Percentiles rank a stretch among this genome's conserved stretches.
Conservation (phyloP, 2,888 invertebrate species). For the Pseudolycoriella hygida region DNA sequence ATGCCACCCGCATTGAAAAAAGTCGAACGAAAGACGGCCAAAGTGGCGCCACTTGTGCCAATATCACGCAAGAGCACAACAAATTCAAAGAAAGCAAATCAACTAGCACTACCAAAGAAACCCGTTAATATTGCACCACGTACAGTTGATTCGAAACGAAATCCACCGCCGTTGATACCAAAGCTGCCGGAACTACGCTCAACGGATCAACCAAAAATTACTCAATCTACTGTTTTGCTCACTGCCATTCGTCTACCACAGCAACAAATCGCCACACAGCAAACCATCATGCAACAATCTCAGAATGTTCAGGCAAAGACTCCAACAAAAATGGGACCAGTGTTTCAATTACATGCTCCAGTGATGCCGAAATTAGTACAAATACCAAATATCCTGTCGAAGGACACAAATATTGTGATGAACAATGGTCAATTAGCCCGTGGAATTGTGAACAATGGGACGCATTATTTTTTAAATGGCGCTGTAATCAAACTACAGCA, state of each 20-base stretch:
- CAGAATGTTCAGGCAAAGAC: constrained; percentile 22
- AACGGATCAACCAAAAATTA: constrained; percentile 16
- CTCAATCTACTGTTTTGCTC: constrained; percentile 31
- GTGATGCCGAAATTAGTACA: constrained; percentile 43
- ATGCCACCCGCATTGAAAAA: constrained; percentile 27
- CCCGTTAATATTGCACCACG: constrained; percentile 29
- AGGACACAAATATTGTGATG: constrained; percentile 30
- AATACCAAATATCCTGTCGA: constrained; percentile 40
- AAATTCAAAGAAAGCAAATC: constrained; percentile 7
- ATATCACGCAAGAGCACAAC: constrained; percentile 26
- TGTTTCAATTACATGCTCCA: constrained; percentile 15
- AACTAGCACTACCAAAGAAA: constrained; percentile 20
- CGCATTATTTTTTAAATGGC: constrained; percentile 13
- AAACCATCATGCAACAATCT: constrained; percentile 16
- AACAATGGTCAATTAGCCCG: constrained; percentile 5
- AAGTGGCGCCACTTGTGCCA: constrained; percentile 28
- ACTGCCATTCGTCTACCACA: constrained; percentile 37
- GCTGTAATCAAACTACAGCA: constrained; percentile 26
- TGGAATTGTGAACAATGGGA: constrained; percentile 12
- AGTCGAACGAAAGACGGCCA: constrained; percentile 27
- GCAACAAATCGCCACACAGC: constrained; percentile 20
- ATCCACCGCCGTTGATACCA: constrained; percentile 5
- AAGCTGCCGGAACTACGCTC: constrained; percentile 5
- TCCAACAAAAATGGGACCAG: constrained; percentile 5
- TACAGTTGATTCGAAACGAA: constrained; percentile 22